Percentiles rank a stretch among this genome's conserved stretches.
Evolutionary conservation across 1,140 invertebrate genomes (phyloP).

Genomic region (Paralvinella palmiformis): DNA sequence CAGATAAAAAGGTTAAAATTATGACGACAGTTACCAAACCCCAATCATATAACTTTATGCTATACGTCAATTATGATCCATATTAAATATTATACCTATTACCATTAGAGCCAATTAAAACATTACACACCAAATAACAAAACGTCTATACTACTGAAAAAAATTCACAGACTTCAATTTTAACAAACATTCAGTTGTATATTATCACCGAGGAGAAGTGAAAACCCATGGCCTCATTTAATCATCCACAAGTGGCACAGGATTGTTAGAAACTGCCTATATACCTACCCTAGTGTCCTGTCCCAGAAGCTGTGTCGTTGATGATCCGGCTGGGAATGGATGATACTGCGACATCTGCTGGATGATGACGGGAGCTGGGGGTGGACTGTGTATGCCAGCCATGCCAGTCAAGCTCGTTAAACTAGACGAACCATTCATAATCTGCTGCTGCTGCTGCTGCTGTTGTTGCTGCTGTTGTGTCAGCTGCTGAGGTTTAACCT

Average conservation of each 20-base stretch:
- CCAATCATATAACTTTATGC: no score
- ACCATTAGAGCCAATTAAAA: no score
- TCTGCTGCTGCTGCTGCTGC: constrained; percentile 18
- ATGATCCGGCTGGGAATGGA: background rate
- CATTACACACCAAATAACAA: no score
- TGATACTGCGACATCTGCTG: constrained; percentile 3
- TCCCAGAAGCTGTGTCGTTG: background rate
- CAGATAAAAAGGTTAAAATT: no score
- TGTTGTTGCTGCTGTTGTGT: background rate
- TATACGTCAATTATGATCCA: no score
- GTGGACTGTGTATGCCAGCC: background rate
- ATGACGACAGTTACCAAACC: no score
- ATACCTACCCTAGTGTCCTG: background rate
- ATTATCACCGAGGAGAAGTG: no score
- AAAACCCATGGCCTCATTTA: no score
- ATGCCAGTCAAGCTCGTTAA: background rate
- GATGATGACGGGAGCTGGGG: background rate
- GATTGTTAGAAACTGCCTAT: background rate
- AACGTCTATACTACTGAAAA: no score
- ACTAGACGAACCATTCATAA: constrained; percentile 29
- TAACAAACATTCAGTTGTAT: no score
- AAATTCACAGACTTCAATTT: no score
- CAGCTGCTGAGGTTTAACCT: constrained; percentile 66
- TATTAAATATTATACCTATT: no score
- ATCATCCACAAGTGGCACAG: background rate